A percentile compares a stretch with the other conserved stretches of the same genome.
Conservation (phyloP, 2,797 vertebrate species). For the Lepus oiostolus region DNA sequence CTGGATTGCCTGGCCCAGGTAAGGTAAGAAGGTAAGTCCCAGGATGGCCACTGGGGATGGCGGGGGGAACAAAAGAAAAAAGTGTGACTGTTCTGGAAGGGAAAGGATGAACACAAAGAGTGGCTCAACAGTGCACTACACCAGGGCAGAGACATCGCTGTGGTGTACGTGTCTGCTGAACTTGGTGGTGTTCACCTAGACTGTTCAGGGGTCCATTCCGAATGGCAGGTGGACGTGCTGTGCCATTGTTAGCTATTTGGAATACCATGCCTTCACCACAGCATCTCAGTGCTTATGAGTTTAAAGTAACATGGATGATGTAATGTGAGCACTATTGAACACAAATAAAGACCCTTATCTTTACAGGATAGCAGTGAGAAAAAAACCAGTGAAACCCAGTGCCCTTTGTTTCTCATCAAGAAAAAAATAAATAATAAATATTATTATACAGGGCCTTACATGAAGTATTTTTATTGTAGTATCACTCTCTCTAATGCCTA, state of each 20-base stretch:
- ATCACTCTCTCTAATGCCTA: slow-evolving; percentile 10
- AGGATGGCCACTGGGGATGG: neutral
- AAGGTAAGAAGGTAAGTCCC: neutral
- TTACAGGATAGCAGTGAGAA: slow-evolving; percentile 29
- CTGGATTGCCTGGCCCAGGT: neutral
- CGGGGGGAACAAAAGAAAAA: neutral
- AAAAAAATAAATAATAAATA: slow-evolving; percentile 58
- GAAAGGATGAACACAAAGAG: neutral
- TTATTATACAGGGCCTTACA: neutral
- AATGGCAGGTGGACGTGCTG: neutral
- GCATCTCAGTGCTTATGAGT: slow-evolving; percentile 44
- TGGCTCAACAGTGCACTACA: neutral
- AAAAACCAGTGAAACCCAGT: slow-evolving; percentile 49
- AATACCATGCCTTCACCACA: neutral
- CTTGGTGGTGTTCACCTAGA: neutral
- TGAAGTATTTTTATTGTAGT: slow-evolving; percentile 54
- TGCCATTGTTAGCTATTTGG: slow-evolving; percentile 44
- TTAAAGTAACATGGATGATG: slow-evolving; percentile 43
- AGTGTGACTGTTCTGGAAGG: neutral
- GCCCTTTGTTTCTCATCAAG: slow-evolving; percentile 27
- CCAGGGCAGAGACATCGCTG: neutral
- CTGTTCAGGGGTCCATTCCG: neutral
- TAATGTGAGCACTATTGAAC: slow-evolving; percentile 23
- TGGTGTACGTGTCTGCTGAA: neutral
- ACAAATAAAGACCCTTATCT: slow-evolving; percentile 42